A percentile compares a stretch with the other conserved stretches of the same genome.
phyloP scores from a whole-genome alignment of 23 tunicate species.

The Halocynthia aurantium region DNA sequence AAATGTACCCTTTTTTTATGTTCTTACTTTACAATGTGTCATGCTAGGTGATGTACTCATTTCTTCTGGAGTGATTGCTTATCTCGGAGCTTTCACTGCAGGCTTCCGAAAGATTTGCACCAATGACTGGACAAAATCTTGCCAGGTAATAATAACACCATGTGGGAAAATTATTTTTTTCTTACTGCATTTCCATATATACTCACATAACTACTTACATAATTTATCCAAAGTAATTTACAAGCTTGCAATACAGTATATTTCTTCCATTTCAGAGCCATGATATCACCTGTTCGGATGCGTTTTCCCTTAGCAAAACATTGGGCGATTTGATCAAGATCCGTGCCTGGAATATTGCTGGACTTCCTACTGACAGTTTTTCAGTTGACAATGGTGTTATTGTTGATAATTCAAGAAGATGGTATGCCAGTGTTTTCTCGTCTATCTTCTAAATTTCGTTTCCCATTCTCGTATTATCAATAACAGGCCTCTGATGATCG shows the following conservation, averaged over 20 bases:
- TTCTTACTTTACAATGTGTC: background rate
- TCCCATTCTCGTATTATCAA: no score
- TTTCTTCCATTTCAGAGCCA: conserved; percentile 38
- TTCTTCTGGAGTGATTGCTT: conserved; percentile 95
- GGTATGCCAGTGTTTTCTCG: conserved; percentile 32
- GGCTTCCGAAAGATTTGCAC: conserved; percentile 77
- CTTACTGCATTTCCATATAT: background rate
- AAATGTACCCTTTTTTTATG: background rate
- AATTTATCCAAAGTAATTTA: background rate
- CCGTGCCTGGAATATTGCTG: conserved; percentile 92
- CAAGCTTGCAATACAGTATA: background rate
- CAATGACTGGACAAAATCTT: conserved; percentile 69
- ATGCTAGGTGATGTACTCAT: conserved; percentile 92
- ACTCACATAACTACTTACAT: background rate
- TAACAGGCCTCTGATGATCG: conserved; percentile 95
- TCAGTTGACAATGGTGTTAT: conserved; percentile 97
- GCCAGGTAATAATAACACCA: conserved; percentile 45
- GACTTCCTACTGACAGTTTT: conserved; percentile 89
- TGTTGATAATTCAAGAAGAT: conserved; percentile 92
- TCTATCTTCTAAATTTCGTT: background rate
- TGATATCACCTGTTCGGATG: conserved; percentile 91
- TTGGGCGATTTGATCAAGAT: conserved; percentile 96
- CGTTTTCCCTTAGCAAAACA: conserved; percentile 73
- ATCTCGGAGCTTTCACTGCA: conserved; percentile 97
- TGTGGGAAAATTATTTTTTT: background rate